Evolutionary conservation across 2,888 invertebrate genomes (phyloP).

Genomic region (Hypselothyrea guttata): DNA sequence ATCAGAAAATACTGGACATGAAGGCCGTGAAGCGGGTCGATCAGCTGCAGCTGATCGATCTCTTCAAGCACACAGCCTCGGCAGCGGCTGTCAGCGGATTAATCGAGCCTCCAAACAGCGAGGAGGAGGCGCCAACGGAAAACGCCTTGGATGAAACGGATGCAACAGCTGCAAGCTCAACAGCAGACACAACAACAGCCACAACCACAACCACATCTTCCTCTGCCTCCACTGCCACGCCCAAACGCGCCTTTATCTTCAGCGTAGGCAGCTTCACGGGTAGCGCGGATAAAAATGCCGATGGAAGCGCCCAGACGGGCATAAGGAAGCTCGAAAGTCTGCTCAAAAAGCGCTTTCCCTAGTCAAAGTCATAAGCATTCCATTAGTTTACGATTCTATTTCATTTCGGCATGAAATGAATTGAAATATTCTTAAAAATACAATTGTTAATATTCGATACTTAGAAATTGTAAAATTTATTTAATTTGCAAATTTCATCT

Average conservation of each 20-base stretch:
- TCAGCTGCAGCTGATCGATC: conserved; percentile 84
- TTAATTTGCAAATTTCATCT: too few relatives aligned
- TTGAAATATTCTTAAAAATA: background rate
- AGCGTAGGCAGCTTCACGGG: conserved; percentile 80
- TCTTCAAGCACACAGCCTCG: conserved; percentile 83
- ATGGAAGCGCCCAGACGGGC: conserved; percentile 67
- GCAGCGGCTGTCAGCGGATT: conserved; percentile 68
- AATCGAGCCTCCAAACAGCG: conserved; percentile 31
- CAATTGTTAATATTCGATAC: too few relatives aligned
- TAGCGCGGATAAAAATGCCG: conserved; percentile 71
- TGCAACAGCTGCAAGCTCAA: conserved; percentile 10
- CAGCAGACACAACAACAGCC: conserved; percentile 30
- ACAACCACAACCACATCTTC: conserved; percentile 27
- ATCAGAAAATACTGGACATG: conserved; percentile 97
- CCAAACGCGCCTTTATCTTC: conserved; percentile 80
- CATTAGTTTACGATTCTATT: conserved; percentile 35
- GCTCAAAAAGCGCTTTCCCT: conserved; percentile 84
- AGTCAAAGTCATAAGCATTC: conserved; percentile 52
- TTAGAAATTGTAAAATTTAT: too few relatives aligned
- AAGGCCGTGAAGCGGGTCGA: conserved; percentile 88
- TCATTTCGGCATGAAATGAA: background rate
- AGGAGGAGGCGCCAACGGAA: conserved; percentile 42
- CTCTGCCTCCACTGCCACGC: conserved; percentile 62
- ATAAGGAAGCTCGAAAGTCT: conserved; percentile 84
- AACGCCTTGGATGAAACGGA: conserved; percentile 30